These are phyloP conservation scores for Drosophila subquinaria DNA, from an alignment of 2,888 invertebrate genomes.

Conservation along the genomic window DNA sequence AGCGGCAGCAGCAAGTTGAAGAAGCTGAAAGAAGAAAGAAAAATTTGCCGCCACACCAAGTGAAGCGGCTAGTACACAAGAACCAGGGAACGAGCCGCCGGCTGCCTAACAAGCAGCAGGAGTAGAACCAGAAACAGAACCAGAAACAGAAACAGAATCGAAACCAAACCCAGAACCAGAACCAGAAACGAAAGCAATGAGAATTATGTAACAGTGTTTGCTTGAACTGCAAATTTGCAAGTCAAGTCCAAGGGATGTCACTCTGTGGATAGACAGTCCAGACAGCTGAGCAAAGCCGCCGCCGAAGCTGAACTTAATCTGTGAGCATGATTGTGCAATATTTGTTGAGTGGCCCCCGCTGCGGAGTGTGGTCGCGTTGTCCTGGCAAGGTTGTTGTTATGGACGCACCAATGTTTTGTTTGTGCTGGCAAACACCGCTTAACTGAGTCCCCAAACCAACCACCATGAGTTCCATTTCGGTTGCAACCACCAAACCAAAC, in stretches of 20 bases:
- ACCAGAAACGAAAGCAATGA: conserved; percentile 41
- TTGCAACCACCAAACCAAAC: conserved; percentile 8
- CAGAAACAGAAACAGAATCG: conserved; percentile 30
- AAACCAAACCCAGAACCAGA: conserved; percentile 23
- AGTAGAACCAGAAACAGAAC: conserved; percentile 15
- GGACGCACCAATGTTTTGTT: conserved; percentile 68
- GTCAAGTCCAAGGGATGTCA: conserved; percentile 76
- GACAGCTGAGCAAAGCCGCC: conserved; percentile 77
- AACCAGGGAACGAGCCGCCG: conserved; percentile 44
- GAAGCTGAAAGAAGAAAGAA: conserved; percentile 63
- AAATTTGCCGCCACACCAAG: conserved; percentile 78
- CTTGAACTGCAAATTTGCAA: conserved; percentile 72
- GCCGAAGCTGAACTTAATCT: conserved; percentile 73
- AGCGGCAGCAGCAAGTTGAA: conserved; percentile 35
- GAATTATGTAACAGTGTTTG: conserved; percentile 77
- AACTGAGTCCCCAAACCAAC: conserved; percentile 2
- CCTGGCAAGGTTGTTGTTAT: conserved; percentile 78
- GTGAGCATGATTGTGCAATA: conserved; percentile 73
- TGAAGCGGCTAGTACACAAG: conserved; percentile 69
- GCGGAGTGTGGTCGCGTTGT: conserved; percentile 55
- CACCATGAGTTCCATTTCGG: conserved; percentile 20
- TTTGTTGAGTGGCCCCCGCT: conserved; percentile 58
- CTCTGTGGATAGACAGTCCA: conserved; percentile 70
- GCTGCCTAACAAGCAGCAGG: conserved; percentile 66
- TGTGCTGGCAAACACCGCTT: conserved; percentile 64